A percentile compares a stretch with the other conserved stretches of the same genome.
These are phyloP conservation scores for Balearica regulorum DNA, from an alignment of 2,797 vertebrate genomes.

Conservation along the genomic window DNA sequence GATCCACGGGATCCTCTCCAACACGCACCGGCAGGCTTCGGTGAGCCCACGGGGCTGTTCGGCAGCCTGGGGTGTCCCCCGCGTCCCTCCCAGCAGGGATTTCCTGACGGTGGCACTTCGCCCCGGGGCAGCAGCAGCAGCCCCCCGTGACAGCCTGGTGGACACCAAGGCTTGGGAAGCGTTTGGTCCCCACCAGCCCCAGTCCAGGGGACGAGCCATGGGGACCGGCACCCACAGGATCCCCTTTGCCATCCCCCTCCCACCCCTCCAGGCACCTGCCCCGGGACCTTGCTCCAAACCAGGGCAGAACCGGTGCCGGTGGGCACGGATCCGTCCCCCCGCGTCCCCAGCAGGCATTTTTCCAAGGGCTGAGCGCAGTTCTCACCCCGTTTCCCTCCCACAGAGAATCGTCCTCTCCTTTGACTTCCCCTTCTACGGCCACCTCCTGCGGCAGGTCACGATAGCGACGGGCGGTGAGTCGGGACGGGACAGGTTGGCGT, in stretches of 20 bases:
- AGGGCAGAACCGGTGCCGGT: not conserved
- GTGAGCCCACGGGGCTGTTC: conserved; percentile 69
- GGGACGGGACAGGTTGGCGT: fast-evolving
- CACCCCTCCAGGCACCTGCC: not conserved
- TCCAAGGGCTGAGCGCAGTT: fast-evolving
- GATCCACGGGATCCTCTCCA: conserved; percentile 89
- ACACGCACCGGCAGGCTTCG: conserved; percentile 87
- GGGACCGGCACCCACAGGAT: not conserved
- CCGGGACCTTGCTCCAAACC: not conserved
- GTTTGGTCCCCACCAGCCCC: too few relatives aligned
- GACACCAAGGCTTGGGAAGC: not conserved
- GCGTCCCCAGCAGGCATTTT: fast-evolving
- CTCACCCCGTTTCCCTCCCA: not conserved
- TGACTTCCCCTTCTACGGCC: conserved; percentile 95
- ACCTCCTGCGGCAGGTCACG: conserved; percentile 89
- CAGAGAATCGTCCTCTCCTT: conserved; percentile 92
- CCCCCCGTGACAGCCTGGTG: fast-evolving
- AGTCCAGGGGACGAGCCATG: not conserved
- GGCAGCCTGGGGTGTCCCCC: not conserved
- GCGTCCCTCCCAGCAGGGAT: not conserved
- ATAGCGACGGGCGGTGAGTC: conserved; percentile 92
- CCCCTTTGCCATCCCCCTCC: not conserved
- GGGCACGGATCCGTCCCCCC: not conserved
- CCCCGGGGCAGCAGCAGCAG: fast-evolving
- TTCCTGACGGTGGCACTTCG: fast-evolving